Evolutionary conservation across 35 echinoderm and acorn worm genomes (phyloP).

Genomic region (Hemicentrotus pulcherrimus): DNA sequence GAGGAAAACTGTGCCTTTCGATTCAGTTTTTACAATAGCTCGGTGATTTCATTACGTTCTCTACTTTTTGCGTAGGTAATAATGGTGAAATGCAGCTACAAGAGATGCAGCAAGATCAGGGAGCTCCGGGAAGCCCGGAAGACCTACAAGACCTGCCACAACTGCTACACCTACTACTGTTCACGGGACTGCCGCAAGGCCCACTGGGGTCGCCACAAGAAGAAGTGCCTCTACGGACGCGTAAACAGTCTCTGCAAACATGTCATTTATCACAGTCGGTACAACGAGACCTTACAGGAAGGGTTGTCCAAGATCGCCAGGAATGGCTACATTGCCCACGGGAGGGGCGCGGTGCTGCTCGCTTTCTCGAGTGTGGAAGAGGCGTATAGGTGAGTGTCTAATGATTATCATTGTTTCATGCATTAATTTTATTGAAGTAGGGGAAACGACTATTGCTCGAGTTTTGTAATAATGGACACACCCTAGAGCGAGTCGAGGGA

Average conservation of each 20-base stretch:
- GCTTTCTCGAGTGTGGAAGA: constrained; percentile 63
- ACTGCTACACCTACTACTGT: constrained; percentile 98
- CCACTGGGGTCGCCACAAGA: constrained; percentile 89
- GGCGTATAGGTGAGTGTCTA: constrained; percentile 26
- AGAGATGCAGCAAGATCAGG: constrained; percentile 60
- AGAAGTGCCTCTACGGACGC: constrained; percentile 79
- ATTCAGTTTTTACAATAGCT: no score
- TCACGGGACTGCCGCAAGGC: constrained; percentile 75
- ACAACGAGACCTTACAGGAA: constrained; percentile 70
- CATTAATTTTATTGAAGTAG: not conserved
- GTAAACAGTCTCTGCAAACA: constrained; percentile 83
- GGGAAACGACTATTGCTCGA: not conserved
- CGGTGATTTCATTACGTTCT: not conserved
- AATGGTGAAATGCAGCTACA: constrained; percentile 82
- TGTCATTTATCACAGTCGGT: constrained; percentile 81
- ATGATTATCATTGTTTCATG: not conserved
- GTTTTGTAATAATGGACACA: not conserved
- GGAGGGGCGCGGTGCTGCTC: constrained; percentile 71
- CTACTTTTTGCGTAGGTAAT: constrained; percentile 5
- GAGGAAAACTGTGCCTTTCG: no score
- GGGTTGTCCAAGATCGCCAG: constrained; percentile 75
- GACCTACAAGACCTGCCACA: constrained; percentile 90
- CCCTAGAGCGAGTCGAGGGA: not conserved
- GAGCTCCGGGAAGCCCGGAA: constrained; percentile 77
- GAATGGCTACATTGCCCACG: constrained; percentile 67